phyloP scores from a whole-genome alignment of 2,888 invertebrate species.

The Epsilonema sp. region DNA sequence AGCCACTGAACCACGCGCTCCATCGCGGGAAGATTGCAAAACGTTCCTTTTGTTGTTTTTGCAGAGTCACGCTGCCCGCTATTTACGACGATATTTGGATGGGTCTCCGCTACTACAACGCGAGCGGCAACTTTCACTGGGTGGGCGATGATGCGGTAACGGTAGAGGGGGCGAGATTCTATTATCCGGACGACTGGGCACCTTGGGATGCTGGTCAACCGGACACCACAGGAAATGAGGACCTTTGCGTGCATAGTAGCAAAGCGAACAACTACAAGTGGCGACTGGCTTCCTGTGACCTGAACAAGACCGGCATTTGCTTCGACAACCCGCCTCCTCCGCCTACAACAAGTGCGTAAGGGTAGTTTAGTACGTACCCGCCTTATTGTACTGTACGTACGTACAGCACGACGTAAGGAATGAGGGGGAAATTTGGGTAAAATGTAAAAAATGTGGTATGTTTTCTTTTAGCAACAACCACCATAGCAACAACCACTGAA shows the following conservation, averaged over 20 bases:
- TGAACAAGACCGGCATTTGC: not conserved
- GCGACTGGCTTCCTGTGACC: not conserved
- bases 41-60: no score
- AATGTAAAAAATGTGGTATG: no score
- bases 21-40: no score
- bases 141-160: not conserved
- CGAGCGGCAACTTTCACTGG: not conserved
- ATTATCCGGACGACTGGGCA: not conserved
- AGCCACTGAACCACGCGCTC: not conserved
- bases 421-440: no score
- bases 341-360: not conserved
- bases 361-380: not conserved
- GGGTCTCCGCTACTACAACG: not conserved
- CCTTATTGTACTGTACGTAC: not conserved
- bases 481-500: no score
- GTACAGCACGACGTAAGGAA: not conserved
- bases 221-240: not conserved
- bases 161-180: not conserved
- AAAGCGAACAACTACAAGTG: not conserved
- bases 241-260: not conserved
- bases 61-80: no score
- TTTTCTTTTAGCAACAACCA: no score
- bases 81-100: not conserved
- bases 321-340: not conserved
- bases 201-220: not conserved